Conservation (phyloP, 2,797 vertebrate species). For the Tokudaia tokunoshimensis region DNA sequence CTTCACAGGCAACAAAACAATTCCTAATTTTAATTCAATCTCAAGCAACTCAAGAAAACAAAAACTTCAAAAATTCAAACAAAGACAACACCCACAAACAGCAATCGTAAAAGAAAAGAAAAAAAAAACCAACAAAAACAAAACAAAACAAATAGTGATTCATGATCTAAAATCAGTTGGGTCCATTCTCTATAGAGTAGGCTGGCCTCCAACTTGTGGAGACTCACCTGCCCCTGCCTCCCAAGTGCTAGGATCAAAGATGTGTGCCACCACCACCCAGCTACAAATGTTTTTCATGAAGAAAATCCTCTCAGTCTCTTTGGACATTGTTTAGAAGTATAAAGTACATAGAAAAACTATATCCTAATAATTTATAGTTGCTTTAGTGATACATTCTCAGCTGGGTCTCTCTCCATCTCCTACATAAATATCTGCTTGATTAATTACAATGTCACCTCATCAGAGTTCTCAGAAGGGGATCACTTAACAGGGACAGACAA, state of each 20-base stretch:
- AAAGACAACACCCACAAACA: not conserved
- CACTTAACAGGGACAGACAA: constrained; percentile 4
- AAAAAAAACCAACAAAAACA: no score
- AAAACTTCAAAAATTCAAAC: not conserved
- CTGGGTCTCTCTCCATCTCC: not conserved
- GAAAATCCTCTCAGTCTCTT: constrained; percentile 5
- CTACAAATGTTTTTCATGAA: constrained; percentile 44
- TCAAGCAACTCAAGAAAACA: not conserved
- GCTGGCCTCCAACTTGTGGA: not conserved
- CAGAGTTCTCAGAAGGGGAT: not conserved
- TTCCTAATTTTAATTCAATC: not conserved
- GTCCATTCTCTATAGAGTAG: not conserved
- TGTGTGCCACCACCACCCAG: not conserved
- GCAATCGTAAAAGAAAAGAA: not conserved
- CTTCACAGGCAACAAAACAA: not conserved
- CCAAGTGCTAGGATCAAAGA: not conserved
- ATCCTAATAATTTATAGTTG: not conserved
- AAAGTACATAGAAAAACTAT: constrained; percentile 27
- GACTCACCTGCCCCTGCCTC: not conserved
- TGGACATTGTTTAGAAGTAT: constrained; percentile 47
- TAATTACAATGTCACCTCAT: not conserved
- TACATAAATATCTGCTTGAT: constrained; percentile 33
- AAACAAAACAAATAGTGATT: not conserved
- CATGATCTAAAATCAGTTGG: not conserved
- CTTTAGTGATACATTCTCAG: constrained; percentile 15